These are phyloP conservation scores for Chelon auratus DNA, from an alignment of 2,797 vertebrate species.

Conservation along the genomic window DNA sequence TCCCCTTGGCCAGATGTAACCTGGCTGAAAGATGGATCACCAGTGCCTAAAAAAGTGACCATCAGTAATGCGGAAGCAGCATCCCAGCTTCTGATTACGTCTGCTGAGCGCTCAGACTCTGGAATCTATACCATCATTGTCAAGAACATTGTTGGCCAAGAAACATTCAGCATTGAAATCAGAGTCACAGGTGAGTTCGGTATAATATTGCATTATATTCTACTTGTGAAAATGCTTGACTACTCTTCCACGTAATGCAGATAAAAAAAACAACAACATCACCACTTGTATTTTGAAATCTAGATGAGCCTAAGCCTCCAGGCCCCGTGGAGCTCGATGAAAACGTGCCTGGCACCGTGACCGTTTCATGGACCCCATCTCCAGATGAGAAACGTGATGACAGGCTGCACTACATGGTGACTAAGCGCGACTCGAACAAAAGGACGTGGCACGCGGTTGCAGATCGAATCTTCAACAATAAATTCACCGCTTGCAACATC, in stretches of 20 bases:
- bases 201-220: background rate
- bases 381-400: conserved; percentile 88
- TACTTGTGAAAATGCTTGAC: background rate
- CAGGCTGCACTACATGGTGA: conserved; percentile 89
- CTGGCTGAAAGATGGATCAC: conserved; percentile 90
- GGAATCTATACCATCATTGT: conserved; percentile 88
- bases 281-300: conserved; percentile 28
- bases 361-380: conserved; percentile 89
- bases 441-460: conserved; percentile 85
- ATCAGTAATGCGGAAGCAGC: conserved; percentile 81
- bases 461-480: conserved; percentile 91
- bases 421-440: conserved; percentile 86
- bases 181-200: conserved; percentile 88
- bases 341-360: conserved; percentile 90
- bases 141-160: conserved; percentile 84
- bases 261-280: background rate
- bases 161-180: conserved; percentile 86
- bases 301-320: conserved; percentile 90
- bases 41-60: conserved; percentile 83
- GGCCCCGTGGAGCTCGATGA: conserved; percentile 88
- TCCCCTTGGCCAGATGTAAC: conserved; percentile 87
- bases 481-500: conserved; percentile 88
- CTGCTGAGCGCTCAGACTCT: conserved; percentile 84
- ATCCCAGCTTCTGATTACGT: conserved; percentile 88
- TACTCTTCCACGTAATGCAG: background rate